Percentiles rank a stretch among this genome's conserved stretches.
phyloP scores from a whole-genome alignment of 2,888 invertebrate genomes.

The Stramonita haemastoma region DNA sequence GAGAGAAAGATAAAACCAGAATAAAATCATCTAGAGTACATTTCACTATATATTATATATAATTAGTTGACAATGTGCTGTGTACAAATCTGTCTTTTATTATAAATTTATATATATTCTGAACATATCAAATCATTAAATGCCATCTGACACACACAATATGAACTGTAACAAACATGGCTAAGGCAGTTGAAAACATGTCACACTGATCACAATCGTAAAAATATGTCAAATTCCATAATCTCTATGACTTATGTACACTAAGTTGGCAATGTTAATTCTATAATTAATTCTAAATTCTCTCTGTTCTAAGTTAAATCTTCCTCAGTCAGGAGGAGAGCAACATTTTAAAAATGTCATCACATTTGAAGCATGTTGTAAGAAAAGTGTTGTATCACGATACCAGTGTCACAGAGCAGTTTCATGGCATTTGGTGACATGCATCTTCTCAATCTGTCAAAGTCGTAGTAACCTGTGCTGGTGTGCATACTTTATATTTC shows the following conservation, averaged over 20 bases:
- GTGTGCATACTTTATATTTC: too few species aligned
- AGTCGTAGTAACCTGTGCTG: too few species aligned
- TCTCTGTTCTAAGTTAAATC: neutral
- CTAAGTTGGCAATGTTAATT: neutral
- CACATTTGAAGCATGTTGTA: conserved; percentile 23
- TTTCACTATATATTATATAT: neutral
- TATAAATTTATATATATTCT: neutral
- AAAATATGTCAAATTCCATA: conserved; percentile 16
- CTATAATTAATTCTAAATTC: neutral
- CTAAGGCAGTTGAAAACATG: conserved; percentile 26
- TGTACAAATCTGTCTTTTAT: neutral
- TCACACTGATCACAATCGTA: conserved; percentile 14
- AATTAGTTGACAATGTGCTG: neutral
- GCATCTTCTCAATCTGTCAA: too few species aligned
- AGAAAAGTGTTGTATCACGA: conserved; percentile 23
- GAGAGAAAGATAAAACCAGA: too few species aligned
- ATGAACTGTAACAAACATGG: conserved; percentile 1
- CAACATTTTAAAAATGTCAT: neutral
- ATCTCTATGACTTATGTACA: conserved; percentile 19
- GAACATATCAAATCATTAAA: neutral
- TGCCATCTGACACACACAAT: conserved; percentile 8
- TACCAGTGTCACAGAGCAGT: neutral
- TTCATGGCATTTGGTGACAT: too few species aligned
- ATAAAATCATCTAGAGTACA: too few species aligned
- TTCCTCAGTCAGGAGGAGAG: neutral